phyloP scores from a whole-genome alignment of 2,888 invertebrate species.

The Drosophila emarginata region DNA sequence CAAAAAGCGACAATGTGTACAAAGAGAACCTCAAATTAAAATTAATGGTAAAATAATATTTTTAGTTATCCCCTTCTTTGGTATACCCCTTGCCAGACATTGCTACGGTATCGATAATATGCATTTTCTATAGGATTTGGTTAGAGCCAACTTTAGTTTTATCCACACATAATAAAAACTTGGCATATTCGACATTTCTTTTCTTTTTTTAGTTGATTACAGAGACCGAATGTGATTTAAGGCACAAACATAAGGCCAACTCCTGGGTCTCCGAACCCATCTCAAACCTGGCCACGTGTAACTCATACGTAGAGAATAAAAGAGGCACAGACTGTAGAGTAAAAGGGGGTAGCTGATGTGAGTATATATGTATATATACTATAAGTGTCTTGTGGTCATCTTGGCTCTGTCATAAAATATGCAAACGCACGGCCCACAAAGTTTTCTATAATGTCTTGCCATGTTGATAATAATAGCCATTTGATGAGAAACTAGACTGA shows the following conservation, averaged over 20 bases:
- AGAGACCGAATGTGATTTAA: conserved; percentile 75
- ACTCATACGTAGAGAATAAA: background rate
- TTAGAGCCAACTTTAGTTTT: conserved; percentile 48
- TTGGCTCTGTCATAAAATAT: conserved; percentile 56
- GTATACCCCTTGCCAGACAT: background rate
- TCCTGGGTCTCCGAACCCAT: conserved; percentile 39
- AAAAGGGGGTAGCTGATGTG: background rate
- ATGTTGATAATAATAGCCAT: conserved; percentile 11
- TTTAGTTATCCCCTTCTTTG: background rate
- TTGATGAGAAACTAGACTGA: background rate
- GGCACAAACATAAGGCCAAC: conserved; percentile 44
- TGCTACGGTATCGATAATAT: conserved; percentile 6
- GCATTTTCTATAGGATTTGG: conserved; percentile 21
- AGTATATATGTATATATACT: background rate
- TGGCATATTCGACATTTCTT: conserved; percentile 59
- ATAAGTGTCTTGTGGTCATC: conserved; percentile 34
- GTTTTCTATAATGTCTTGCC: conserved; percentile 40
- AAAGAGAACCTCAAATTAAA: background rate
- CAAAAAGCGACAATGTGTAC: background rate
- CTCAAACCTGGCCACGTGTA: conserved; percentile 27
- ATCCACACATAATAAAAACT: conserved; percentile 49
- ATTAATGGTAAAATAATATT: background rate
- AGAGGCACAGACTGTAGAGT: conserved; percentile 19
- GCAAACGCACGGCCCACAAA: conserved; percentile 54
- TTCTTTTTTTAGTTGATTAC: conserved; percentile 67